Conservation (phyloP, 2,888 invertebrate species). For the Sinopyrophorus schimmeli region DNA sequence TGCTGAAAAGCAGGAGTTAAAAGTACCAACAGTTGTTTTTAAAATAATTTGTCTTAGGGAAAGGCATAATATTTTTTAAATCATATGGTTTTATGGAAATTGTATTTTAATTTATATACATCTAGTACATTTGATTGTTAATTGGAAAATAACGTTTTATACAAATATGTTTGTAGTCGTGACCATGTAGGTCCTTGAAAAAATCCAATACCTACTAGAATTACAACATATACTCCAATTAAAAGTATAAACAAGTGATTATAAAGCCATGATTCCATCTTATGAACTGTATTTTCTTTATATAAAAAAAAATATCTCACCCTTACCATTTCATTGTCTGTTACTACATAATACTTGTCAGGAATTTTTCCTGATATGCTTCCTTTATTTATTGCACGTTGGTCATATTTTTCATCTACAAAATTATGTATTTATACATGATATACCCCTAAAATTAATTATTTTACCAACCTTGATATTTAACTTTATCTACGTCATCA, state of each 20-base stretch:
- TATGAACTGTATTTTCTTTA: conserved; percentile 34
- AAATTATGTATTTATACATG: too few relatives aligned
- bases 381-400: conserved; percentile 36
- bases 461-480: conserved; percentile 54
- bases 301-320: conserved; percentile 78
- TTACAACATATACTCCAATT: conserved; percentile 25
- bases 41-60: too few relatives aligned
- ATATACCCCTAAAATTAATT: too few relatives aligned
- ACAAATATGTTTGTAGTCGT: conserved; percentile 21
- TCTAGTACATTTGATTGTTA: conserved; percentile 11
- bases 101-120: too few relatives aligned
- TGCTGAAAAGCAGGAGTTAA: too few relatives aligned
- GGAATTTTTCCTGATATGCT: conserved; percentile 58
- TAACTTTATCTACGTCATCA: conserved; percentile 67
- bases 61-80: too few relatives aligned
- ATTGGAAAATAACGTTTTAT: conserved; percentile 14
- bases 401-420: conserved; percentile 36
- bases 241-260: conserved; percentile 29
- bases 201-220: conserved; percentile 31
- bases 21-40: too few relatives aligned
- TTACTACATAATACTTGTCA: conserved; percentile 73
- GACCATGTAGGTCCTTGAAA: conserved; percentile 30
- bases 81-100: too few relatives aligned
- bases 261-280: conserved; percentile 26
- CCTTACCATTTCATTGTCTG: conserved; percentile 74